Evolutionary conservation across 2,797 vertebrate genomes (phyloP).

Genomic region (Halcyon badia): DNA sequence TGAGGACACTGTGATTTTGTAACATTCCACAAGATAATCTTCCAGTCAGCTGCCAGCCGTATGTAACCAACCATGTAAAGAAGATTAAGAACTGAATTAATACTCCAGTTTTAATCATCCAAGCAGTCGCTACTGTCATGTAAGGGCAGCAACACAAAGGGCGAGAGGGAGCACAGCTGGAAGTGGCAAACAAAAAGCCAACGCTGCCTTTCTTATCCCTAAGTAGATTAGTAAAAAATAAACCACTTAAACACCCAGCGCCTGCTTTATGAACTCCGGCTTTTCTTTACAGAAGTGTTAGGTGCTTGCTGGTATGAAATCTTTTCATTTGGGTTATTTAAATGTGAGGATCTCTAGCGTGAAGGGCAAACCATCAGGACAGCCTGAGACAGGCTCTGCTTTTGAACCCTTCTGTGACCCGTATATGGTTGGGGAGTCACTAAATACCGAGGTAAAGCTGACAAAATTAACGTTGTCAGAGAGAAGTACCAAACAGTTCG

Average conservation of each 20-base stretch:
- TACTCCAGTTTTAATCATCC: constrained; percentile 17
- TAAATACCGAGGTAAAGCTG: background rate
- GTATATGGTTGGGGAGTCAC: background rate
- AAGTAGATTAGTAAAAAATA: constrained; percentile 30
- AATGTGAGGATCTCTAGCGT: background rate
- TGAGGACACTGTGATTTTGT: background rate
- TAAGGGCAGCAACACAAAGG: background rate
- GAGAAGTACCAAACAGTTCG: background rate
- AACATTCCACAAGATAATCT: background rate
- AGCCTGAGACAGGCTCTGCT: background rate
- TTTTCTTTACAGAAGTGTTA: constrained; percentile 7
- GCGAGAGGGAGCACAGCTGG: background rate
- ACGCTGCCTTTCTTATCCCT: background rate
- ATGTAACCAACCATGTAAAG: background rate
- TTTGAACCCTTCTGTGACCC: fast-evolving
- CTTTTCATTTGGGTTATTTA: background rate
- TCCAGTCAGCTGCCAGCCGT: background rate
- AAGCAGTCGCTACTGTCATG: background rate
- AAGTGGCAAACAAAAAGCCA: background rate
- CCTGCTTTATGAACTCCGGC: background rate
- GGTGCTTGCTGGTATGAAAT: background rate
- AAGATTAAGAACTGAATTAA: constrained; percentile 48
- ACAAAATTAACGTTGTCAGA: background rate
- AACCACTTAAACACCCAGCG: background rate
- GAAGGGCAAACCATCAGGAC: background rate